Conservation (phyloP, 92 coral and sea anemone genomes). For the Isaurus tuberculatus region DNA sequence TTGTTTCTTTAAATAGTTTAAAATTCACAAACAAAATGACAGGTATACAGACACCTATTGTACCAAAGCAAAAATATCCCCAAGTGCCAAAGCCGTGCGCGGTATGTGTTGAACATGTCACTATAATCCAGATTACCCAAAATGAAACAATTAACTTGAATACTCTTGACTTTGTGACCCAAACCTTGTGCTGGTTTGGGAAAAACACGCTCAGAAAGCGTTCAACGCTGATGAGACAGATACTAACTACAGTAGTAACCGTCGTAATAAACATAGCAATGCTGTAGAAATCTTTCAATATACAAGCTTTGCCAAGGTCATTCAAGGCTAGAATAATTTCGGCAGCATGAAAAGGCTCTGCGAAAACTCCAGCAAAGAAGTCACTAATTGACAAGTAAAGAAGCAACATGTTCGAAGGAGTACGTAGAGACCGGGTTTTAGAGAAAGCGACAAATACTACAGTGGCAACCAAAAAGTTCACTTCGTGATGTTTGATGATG, state of each 20-base stretch:
- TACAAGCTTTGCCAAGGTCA: conserved; percentile 48
- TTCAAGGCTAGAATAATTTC: conserved; percentile 45
- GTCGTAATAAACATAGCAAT: conserved; percentile 53
- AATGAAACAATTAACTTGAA: conserved; percentile 6
- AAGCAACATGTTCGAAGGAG: conserved; percentile 58
- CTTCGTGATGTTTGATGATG: too few relatives aligned
- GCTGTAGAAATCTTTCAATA: conserved; percentile 55
- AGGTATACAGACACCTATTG: conserved; percentile 40
- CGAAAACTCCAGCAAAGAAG: conserved; percentile 56
- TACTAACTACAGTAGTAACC: conserved; percentile 44
- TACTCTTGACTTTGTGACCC: conserved; percentile 40
- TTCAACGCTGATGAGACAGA: conserved; percentile 51
- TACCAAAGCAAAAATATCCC: conserved; percentile 57
- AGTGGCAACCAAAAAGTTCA: background rate
- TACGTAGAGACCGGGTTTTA: conserved; percentile 40
- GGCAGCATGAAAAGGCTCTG: conserved; percentile 56
- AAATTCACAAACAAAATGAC: conserved; percentile 46
- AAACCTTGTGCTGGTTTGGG: conserved; percentile 47
- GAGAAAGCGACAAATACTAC: conserved; percentile 53
- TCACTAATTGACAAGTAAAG: conserved; percentile 55
- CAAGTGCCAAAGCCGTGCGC: conserved; percentile 53
- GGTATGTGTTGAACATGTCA: conserved; percentile 50
- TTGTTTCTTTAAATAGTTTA: conserved; percentile 46
- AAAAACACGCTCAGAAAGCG: conserved; percentile 56
- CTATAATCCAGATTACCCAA: conserved; percentile 55